These are phyloP conservation scores for Amphiduros pacificus DNA, from an alignment of 2,888 invertebrate species.

Conservation along the genomic window DNA sequence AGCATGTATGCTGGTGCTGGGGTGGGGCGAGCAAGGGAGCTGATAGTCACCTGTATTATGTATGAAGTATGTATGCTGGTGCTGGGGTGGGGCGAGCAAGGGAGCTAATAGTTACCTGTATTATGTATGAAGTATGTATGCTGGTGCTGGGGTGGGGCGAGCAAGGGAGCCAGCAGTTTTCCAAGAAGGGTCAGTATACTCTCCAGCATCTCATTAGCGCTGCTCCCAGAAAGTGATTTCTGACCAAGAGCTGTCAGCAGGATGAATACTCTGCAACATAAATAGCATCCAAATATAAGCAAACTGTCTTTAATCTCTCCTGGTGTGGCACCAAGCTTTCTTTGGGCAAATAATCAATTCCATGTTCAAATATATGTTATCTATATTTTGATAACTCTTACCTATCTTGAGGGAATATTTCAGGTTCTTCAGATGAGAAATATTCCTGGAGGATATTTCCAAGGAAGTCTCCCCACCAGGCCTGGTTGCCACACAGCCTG, in stretches of 20 bases:
- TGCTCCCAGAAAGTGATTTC: slow-evolving; percentile 67
- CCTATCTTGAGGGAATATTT: slow-evolving; percentile 85
- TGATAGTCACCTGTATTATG: slow-evolving; percentile 34
- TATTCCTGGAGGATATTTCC: slow-evolving; percentile 78
- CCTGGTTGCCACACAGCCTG: slow-evolving; percentile 73
- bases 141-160: slow-evolving; percentile 6
- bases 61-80: slow-evolving; percentile 1
- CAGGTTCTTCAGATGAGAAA: slow-evolving; percentile 77
- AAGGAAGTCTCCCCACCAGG: slow-evolving; percentile 91
- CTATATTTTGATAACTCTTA: slow-evolving; percentile 45
- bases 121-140: slow-evolving; percentile 4
- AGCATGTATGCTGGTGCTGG: slow-evolving; percentile 4
- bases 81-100: slow-evolving; percentile 6
- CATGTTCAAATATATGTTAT: not conserved
- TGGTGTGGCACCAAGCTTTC: too few relatives aligned
- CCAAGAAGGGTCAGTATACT: slow-evolving; percentile 59
- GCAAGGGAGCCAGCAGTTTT: slow-evolving; percentile 57
- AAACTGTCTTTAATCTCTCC: too few relatives aligned
- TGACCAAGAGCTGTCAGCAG: slow-evolving; percentile 84
- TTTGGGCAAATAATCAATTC: not conserved
- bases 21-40: slow-evolving; percentile 34
- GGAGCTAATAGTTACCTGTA: slow-evolving; percentile 4
- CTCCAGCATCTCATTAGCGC: slow-evolving; percentile 50
- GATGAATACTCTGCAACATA: slow-evolving; percentile 72
- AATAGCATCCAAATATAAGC: not conserved